Conservation (phyloP, 1,140 invertebrate genomes). For the Tetraneura akinire region DNA sequence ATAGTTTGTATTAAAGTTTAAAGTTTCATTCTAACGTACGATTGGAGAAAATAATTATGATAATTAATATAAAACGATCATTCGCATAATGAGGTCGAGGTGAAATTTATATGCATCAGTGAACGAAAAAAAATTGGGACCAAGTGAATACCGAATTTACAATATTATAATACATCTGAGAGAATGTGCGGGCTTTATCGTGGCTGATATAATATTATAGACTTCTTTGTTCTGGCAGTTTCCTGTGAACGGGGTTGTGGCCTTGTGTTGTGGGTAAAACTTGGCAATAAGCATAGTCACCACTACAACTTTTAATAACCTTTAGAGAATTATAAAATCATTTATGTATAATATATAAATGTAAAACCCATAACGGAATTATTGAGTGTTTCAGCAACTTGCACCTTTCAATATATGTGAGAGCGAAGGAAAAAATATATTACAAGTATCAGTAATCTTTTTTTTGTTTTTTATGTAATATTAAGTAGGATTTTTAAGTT, state of each 20-base stretch:
- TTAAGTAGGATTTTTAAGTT: too few species aligned
- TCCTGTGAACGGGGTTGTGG: neutral
- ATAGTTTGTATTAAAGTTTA: too few species aligned
- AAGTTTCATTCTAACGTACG: too few species aligned
- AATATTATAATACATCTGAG: too few species aligned
- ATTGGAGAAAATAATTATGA: too few species aligned
- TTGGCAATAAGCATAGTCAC: constrained; percentile 15
- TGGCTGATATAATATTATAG: neutral
- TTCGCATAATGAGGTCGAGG: neutral
- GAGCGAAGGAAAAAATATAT: too few species aligned
- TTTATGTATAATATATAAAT: neutral
- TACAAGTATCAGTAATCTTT: too few species aligned
- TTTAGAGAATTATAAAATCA: too few species aligned
- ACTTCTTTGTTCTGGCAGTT: neutral
- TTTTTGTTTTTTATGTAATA: too few species aligned
- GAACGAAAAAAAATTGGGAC: neutral
- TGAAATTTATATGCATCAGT: neutral
- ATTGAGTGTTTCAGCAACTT: neutral
- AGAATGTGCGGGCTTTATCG: neutral
- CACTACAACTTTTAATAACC: constrained; percentile 1
- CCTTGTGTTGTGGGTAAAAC: neutral
- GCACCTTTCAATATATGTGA: neutral
- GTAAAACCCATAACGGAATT: neutral
- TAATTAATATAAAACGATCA: too few species aligned
- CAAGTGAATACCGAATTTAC: neutral